Conservation (phyloP, 2,113 vertebrate species). For the Sylvia atricapilla region DNA sequence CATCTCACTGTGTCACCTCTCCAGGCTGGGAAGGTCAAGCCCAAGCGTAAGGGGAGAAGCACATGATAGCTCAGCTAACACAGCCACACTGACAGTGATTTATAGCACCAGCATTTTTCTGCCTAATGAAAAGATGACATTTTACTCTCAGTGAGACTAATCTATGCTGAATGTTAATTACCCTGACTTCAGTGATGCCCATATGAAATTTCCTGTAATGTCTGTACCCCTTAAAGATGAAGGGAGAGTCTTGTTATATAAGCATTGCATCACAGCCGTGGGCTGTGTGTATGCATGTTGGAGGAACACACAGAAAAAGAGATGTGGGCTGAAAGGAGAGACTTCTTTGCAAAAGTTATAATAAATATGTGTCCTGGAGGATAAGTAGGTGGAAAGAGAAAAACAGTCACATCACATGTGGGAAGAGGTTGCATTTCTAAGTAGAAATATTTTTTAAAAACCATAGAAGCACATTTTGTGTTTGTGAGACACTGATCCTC, state of each 20-base stretch:
- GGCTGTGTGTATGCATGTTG: not conserved
- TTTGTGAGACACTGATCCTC: constrained; percentile 42
- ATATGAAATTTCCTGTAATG: not conserved
- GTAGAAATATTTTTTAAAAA: constrained; percentile 25
- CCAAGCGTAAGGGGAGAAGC: not conserved
- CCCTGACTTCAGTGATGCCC: not conserved
- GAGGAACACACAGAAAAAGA: not conserved
- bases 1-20: not conserved
- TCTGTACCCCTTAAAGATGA: not conserved
- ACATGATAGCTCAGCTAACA: not conserved
- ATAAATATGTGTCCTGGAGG: not conserved
- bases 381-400: constrained; percentile 14
- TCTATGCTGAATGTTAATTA: not conserved
- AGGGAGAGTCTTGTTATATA: not conserved
- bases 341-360: not conserved
- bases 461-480: constrained; percentile 40
- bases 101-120: not conserved
- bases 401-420: not conserved
- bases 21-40: not conserved
- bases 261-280: not conserved
- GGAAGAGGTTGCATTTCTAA: constrained; percentile 12
- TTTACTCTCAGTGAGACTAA: not conserved
- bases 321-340: not conserved
- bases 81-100: not conserved
- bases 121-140: not conserved